Conservation (phyloP, 2,888 invertebrate genomes). For the Aphidius colemani region DNA sequence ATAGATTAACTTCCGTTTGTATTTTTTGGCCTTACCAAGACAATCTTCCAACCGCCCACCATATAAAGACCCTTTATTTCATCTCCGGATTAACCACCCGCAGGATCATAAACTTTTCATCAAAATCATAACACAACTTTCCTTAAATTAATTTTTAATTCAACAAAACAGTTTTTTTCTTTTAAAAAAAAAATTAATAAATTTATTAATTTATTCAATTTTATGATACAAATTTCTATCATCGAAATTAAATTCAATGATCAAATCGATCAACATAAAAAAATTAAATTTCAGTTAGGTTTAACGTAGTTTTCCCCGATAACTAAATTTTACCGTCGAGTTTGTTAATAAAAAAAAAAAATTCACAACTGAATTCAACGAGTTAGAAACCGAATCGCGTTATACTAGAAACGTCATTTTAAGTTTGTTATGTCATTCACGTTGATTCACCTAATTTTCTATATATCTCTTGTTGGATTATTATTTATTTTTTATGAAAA, state of each 20-base stretch:
- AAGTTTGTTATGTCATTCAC: conserved; percentile 24
- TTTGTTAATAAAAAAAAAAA: background rate
- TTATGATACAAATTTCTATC: too few relatives aligned
- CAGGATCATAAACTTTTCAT: too few relatives aligned
- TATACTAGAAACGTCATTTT: conserved; percentile 19
- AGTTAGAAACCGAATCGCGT: conserved; percentile 22
- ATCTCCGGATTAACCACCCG: background rate
- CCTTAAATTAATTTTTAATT: too few relatives aligned
- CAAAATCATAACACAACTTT: too few relatives aligned
- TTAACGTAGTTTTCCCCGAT: conserved; percentile 10
- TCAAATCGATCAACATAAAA: too few relatives aligned
- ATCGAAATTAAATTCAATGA: too few relatives aligned
- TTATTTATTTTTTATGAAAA: too few relatives aligned
- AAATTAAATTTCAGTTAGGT: conserved; percentile 30
- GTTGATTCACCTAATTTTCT: background rate
- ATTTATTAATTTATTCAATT: too few relatives aligned
- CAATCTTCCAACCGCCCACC: conserved; percentile 47
- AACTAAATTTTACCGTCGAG: background rate
- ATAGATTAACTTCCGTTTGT: conserved; percentile 37
- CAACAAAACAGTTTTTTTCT: too few relatives aligned
- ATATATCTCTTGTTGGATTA: too few relatives aligned
- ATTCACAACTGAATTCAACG: conserved; percentile 22
- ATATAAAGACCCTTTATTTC: background rate
- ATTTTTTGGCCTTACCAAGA: conserved; percentile 49
- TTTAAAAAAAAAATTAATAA: too few relatives aligned